Conservation (phyloP, 2,797 vertebrate species). For the Aphelocoma californica region DNA sequence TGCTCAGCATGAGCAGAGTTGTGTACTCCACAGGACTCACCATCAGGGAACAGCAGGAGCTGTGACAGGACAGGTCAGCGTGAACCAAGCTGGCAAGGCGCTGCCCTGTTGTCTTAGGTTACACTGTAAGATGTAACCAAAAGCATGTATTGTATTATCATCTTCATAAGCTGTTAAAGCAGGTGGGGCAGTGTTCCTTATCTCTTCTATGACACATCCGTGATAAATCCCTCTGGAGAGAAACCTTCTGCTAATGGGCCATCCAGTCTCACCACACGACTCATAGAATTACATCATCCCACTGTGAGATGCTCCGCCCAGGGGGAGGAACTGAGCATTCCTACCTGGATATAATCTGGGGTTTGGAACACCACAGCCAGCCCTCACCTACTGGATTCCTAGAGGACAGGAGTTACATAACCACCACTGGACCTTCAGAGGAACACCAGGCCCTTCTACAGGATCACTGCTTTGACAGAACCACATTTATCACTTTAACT, state of each 20-base stretch:
- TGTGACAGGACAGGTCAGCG: rapidly evolving
- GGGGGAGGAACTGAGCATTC: neutral
- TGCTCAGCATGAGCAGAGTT: too few species aligned
- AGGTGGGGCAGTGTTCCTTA: neutral
- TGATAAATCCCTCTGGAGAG: neutral
- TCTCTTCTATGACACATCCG: neutral
- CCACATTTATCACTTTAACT: neutral
- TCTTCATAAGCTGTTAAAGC: neutral
- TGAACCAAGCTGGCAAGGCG: rapidly evolving
- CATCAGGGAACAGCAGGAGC: neutral
- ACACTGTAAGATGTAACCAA: neutral
- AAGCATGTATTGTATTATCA: neutral
- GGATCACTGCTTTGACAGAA: neutral
- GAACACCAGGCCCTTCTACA: neutral
- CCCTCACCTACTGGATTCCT: neutral
- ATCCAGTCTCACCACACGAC: neutral
- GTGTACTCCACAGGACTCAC: neutral
- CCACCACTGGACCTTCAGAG: neutral
- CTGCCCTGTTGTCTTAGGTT: neutral
- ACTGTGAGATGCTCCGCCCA: neutral
- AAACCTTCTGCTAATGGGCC: neutral
- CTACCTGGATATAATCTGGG: neutral
- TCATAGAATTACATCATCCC: neutral
- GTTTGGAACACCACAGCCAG: neutral
- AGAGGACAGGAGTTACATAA: neutral